Base-by-base conservation (phyloP, 2,888 invertebrate species). In the Notodonta ziczac region DNA sequence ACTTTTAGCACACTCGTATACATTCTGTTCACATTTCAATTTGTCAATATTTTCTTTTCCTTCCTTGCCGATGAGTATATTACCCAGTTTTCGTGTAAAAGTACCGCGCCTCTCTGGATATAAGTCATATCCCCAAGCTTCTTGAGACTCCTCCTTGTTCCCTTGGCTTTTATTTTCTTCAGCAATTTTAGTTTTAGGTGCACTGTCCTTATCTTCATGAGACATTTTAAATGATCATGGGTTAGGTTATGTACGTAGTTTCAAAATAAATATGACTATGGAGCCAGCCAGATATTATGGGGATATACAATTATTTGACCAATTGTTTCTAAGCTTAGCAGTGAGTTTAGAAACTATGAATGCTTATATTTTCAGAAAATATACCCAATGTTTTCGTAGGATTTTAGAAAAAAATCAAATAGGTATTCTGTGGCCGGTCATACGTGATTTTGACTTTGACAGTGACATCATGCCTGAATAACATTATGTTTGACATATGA, bases 81-180 rank as follows among this genome's bases (percentile, higher is more conserved):
- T 94, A 2, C 88, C 82, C 84, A 95, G 87, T 77, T 90, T 94
- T 0, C 94, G 93, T 66, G 94, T 93, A 73, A 93, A 95, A 46
- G 94, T 88, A 0, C 96, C 96, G 77, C 95, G 94, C 74, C 98
- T 94, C 85, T 98, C 97, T 0, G 98, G 98, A 83, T 97, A 98
- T 65, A 98, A 91, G 89, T 97, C 97, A 80, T 96, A 97, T 63
- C 97, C 97, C 96, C 96, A 97, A 7, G 93, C 78, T 66, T 91
- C 89, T 42, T 85, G 77, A 57, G 85, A 86, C 40, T 81, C 76
- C 3, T 13, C 56, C 16, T 56, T 56, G 12, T 16, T 44, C 10
- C 6, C 39, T 54, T 54, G 24, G 39, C 39, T 54, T 55, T n/a
- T 35, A 57, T 62, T 72, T 14, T 66, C 64, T 59, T 67, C 63